Conservation (phyloP, 2,113 vertebrate genomes). For the Protobothrops flavoviridis region DNA sequence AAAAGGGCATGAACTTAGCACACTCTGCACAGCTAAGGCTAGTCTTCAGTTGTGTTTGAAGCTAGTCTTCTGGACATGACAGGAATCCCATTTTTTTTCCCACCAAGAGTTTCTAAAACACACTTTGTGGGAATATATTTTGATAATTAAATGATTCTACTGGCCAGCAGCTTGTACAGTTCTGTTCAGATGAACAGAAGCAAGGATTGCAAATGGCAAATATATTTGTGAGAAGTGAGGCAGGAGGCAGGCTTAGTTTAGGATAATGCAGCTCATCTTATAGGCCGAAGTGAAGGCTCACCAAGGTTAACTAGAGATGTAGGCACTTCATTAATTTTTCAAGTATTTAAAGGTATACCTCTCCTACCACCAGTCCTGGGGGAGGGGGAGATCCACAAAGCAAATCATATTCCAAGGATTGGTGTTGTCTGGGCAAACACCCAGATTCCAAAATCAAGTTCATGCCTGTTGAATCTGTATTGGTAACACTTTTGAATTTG, state of each 20-base stretch:
- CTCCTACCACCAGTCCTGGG: neutral
- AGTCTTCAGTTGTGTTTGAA: conserved; percentile 50
- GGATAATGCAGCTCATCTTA: conserved; percentile 5
- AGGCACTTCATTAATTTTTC: conserved; percentile 43
- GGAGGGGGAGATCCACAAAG: conserved; percentile 37
- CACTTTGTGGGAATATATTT: neutral
- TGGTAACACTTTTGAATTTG: conserved; percentile 54
- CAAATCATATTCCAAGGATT: conserved; percentile 58
- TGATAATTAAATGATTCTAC: neutral
- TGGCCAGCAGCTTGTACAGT: neutral
- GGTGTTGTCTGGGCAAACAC: conserved; percentile 55
- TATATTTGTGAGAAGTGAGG: neutral
- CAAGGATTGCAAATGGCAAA: neutral
- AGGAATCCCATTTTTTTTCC: conserved; percentile 56
- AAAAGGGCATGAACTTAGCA: conserved; percentile 14
- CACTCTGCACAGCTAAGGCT: conserved; percentile 22
- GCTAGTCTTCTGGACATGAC: conserved; percentile 59
- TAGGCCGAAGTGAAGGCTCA: conserved; percentile 22
- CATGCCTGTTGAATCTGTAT: conserved; percentile 59
- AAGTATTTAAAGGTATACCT: conserved; percentile 22
- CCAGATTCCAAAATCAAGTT: conserved; percentile 67
- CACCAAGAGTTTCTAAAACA: conserved; percentile 8
- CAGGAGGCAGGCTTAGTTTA: too few relatives aligned
- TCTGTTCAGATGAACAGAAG: neutral
- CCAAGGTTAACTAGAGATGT: conserved; percentile 19